Base-by-base conservation (phyloP, 1,140 invertebrate species). In the Phocides pigmalion region DNA sequence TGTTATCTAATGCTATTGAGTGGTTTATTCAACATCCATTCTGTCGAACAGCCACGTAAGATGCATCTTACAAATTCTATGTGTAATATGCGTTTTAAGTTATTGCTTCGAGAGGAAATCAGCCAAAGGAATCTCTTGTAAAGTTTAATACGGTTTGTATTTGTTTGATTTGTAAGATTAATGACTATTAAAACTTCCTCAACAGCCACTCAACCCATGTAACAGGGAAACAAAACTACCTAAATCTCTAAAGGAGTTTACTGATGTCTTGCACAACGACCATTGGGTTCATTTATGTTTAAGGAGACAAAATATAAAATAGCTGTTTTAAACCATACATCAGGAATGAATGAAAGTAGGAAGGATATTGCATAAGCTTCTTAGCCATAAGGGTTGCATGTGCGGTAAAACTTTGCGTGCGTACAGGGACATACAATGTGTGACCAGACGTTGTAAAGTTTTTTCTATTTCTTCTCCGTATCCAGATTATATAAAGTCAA, bases 391-490 rank as follows among this genome's bases (percentile, higher is more conserved):
- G 8, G 51, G 15, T 58, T 58, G 41, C 54, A 58, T 58, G 54
- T 25, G 37, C 28, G 12, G 25, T 51, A 49, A 20, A 59, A 32
- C 22, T 54, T 66, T 53, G 64, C 64, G 64, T 66, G 56, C 56
- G 51, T 54, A 20, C 28, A 47, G 41, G 54, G 32, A 66, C 54
- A 66, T 66, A 54, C 47, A 50, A 66, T 41, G 50, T 66, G 47
- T 66, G 50, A 54, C 56, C 62, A 66, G 54, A 66, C 46, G 42
- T 39, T 64, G 44, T 59, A 50, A 51, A 53, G 54, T 39, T 17
- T 66, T 64, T 66, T 61, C 39, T 54, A 59, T 56, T 35, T 20
- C 12, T 62, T 50, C n/a, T 56, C 25, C 42, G 41, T 64, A 32
- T 28, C 22, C 50, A 28, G 42, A 28, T 11, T 9, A 11, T 11